Evolutionary conservation across 2,888 invertebrate species (phyloP).

Genomic region (Eilema griseolum): DNA sequence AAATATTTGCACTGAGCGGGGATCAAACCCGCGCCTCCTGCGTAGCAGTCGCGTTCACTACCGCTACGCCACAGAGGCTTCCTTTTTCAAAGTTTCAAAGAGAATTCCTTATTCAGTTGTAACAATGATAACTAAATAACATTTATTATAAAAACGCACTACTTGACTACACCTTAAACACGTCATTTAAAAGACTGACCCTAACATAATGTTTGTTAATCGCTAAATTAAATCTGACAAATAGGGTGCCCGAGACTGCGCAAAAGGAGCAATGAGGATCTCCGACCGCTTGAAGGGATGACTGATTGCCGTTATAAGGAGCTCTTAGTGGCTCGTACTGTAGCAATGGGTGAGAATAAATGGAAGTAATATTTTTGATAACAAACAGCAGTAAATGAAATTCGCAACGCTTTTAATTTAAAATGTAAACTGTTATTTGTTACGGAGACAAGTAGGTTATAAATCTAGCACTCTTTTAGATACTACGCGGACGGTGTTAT

Average conservation of each 20-base stretch:
- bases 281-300: constrained; percentile 35
- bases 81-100: too few relatives aligned
- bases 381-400: constrained; percentile 15
- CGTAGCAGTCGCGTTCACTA: too few relatives aligned
- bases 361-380: constrained; percentile 20
- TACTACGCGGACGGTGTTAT: background rate
- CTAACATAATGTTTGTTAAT: constrained; percentile 23
- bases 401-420: constrained; percentile 5
- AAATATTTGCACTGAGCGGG: too few relatives aligned
- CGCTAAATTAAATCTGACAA: constrained; percentile 35
- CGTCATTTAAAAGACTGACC: constrained; percentile 7
- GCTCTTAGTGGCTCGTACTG: constrained; percentile 21
- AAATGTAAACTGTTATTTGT: constrained; percentile 12
- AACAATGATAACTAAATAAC: too few relatives aligned
- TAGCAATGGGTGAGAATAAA: constrained; percentile 22
- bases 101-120: too few relatives aligned
- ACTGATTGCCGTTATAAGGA: constrained; percentile 31
- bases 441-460: background rate
- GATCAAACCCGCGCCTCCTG: too few relatives aligned
- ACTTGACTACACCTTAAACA: background rate
- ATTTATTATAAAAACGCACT: too few relatives aligned
- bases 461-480: background rate
- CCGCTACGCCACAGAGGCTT: too few relatives aligned
- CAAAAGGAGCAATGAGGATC: constrained; percentile 31
- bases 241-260: constrained; percentile 32